Conservation (phyloP, 2,888 invertebrate genomes). For the Xylota sylvarum region DNA sequence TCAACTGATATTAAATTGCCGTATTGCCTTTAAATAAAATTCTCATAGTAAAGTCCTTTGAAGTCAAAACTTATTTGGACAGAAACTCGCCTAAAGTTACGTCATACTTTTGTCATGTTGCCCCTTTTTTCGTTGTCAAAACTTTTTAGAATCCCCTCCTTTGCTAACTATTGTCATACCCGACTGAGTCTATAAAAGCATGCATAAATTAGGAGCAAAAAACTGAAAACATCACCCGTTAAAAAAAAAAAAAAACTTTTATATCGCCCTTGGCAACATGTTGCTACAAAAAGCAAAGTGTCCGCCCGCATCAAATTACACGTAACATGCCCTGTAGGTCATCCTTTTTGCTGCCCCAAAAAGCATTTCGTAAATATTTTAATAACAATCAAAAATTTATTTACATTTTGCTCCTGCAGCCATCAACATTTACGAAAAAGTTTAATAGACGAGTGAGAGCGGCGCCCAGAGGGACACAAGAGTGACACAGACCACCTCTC, state of each 20-base stretch:
- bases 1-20: too few relatives aligned
- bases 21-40: too few relatives aligned
- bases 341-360: background rate
- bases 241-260: background rate
- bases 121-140: background rate
- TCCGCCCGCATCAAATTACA: background rate
- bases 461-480: slow-evolving; percentile 12
- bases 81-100: too few relatives aligned
- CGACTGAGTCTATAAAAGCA: background rate
- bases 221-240: background rate
- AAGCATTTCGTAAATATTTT: slow-evolving; percentile 38
- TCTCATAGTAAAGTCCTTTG: too few relatives aligned
- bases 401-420: slow-evolving; percentile 1
- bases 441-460: slow-evolving; percentile 4
- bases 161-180: background rate
- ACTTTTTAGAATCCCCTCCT: background rate
- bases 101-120: background rate
- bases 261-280: slow-evolving; percentile 40
- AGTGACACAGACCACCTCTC: slow-evolving; percentile 6
- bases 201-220: background rate
- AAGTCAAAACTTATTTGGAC: too few relatives aligned
- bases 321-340: slow-evolving; percentile 3
- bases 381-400: slow-evolving; percentile 53
- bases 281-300: slow-evolving; percentile 25
- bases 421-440: background rate